Base-by-base conservation (phyloP, 1,140 invertebrate genomes). In the Micrasema minimum region DNA sequence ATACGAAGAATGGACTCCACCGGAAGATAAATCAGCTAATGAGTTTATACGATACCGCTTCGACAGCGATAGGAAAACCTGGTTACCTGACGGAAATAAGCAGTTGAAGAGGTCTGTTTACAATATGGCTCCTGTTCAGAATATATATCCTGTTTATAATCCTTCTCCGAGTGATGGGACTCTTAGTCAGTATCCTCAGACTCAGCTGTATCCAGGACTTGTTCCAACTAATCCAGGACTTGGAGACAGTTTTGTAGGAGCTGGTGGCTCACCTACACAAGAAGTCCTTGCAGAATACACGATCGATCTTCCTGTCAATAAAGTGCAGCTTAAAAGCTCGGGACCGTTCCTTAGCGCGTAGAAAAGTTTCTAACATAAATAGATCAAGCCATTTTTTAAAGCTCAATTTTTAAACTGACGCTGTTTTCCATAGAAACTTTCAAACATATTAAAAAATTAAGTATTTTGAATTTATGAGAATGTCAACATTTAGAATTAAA, bases 211-310 rank as follows among this genome's bases (percentile, higher is more conserved):
- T 6, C 35, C 59, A 23, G 46, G 45, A 12, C 38, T 20, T 23
- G 23, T 18, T 12, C n/a, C 62, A 35, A 43, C 38, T n/a, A 53
- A 12, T n/a, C 16, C 41, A 9, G 55, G 37, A 23, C 12, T 18
- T 2, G 51, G 10, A 10, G 37, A 59, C 7, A 26, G 5, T 14
- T 62, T 53, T 22, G 66, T 23, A n/a, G 43, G 51, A 12, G 35
- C 43, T 14, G 51, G 53, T 12, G 45, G 26, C 10, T 14, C 79
- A 6, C 75, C 73, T 55, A 81, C 81, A 11, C 79, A 79, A 0
- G 83, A 85, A 55, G 80, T 84, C 0, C 82, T 83, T 75, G 81
- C 83, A 1, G 83, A 84, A 66, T 83, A 82, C 69, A 75, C 83
- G 1, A 66, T 85, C 66, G 83, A 85, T 66, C 72, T 85, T 10